These are phyloP conservation scores for Chamaea fasciata DNA, from an alignment of 2,113 vertebrate genomes.

Conservation along the genomic window DNA sequence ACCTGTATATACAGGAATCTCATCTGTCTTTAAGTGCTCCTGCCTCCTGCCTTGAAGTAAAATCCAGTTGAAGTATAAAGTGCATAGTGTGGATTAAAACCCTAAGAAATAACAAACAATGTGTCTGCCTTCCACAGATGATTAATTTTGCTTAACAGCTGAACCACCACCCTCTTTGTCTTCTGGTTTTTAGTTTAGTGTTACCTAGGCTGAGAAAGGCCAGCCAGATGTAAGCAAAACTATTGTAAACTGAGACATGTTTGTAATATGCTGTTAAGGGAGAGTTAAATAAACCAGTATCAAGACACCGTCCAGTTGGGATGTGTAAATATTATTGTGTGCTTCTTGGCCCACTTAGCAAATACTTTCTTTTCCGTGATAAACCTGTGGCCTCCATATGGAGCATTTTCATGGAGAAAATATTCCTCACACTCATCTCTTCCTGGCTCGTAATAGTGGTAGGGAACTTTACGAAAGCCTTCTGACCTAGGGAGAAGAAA, in stretches of 20 bases:
- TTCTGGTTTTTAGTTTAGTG: conserved; percentile 12
- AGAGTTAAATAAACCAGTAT: conserved; percentile 58
- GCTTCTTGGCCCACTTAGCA: conserved; percentile 91
- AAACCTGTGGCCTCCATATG: conserved; percentile 94
- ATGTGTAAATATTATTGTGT: conserved; percentile 91
- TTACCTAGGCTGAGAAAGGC: conserved; percentile 41
- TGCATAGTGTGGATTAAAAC: conserved; percentile 59
- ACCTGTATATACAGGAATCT: conserved; percentile 18
- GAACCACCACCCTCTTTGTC: conserved; percentile 4
- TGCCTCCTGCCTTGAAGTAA: conserved; percentile 37
- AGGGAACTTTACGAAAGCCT: conserved; percentile 88
- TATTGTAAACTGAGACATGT: conserved; percentile 45
- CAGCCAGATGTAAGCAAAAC: conserved; percentile 40
- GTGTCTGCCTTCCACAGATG: conserved; percentile 40
- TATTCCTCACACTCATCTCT: conserved; percentile 95
- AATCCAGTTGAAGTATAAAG: conserved; percentile 72
- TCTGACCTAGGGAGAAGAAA: conserved; percentile 76
- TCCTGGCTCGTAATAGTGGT: conserved; percentile 95
- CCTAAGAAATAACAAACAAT: conserved; percentile 60
- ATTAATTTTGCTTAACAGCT: conserved; percentile 47
- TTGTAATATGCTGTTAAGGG: not conserved
- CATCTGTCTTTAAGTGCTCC: not conserved
- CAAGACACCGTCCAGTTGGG: conserved; percentile 90
- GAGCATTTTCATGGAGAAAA: conserved; percentile 90
- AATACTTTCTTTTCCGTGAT: conserved; percentile 97